A percentile compares a stretch with the other conserved stretches of the same genome.
These are phyloP conservation scores for Sebastes hopkinsi DNA, from an alignment of 2,797 vertebrate species.

Conservation along the genomic window DNA sequence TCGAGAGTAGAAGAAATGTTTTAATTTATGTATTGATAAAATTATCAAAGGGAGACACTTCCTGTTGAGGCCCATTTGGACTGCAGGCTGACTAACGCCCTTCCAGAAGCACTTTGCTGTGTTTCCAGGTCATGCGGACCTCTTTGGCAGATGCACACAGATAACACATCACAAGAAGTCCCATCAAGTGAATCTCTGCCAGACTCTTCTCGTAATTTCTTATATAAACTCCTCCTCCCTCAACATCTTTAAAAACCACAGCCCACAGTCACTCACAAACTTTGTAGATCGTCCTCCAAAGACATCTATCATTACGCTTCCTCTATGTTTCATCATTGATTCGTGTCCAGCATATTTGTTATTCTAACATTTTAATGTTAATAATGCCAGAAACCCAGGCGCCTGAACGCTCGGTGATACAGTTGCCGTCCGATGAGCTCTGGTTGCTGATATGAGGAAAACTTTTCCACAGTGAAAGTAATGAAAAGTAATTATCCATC, in stretches of 20 bases:
- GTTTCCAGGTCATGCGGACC: constrained; percentile 29
- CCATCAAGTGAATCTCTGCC: constrained; percentile 24
- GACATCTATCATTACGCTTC: constrained; percentile 12
- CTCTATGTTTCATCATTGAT: constrained; percentile 6
- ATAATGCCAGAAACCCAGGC: constrained; percentile 29
- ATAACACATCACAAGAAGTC: constrained; percentile 9
- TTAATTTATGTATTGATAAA: neutral
- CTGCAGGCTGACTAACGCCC: neutral
- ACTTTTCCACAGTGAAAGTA: constrained; percentile 17
- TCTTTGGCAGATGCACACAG: constrained; percentile 35
- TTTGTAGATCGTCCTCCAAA: constrained; percentile 18
- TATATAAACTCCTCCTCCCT: constrained; percentile 30
- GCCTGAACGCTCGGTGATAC: constrained; percentile 5
- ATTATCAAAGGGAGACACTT: constrained; percentile 9
- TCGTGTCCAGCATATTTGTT: constrained; percentile 27
- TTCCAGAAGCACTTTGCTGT: constrained; percentile 27
- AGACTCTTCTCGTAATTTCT: constrained; percentile 24
- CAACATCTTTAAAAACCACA: constrained; percentile 36
- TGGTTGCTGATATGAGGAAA: constrained; percentile 27
- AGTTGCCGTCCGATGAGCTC: constrained; percentile 3
- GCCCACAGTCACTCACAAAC: constrained; percentile 6
- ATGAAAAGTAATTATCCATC: constrained; percentile 18
- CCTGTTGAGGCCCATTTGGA: neutral
- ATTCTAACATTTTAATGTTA: constrained; percentile 3
- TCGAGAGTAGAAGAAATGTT: neutral